A percentile compares a stretch with the other conserved stretches of the same genome.
phyloP scores from a whole-genome alignment of 2,113 vertebrate genomes.

The Castor canadensis region DNA sequence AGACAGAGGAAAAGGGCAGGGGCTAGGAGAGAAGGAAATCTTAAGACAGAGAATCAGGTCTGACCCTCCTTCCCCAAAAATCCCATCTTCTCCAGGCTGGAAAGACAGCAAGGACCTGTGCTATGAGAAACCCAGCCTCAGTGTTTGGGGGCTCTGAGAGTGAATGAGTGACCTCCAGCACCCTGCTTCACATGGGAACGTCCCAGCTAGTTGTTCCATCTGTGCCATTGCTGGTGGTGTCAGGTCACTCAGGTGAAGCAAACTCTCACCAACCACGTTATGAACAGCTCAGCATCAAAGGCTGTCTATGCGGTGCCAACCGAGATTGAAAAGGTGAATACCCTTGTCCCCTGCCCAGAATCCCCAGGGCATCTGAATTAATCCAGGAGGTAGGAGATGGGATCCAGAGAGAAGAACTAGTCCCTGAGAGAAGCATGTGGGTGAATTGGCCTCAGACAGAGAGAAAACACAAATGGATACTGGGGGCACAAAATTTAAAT shows the following conservation, averaged over 20 bases:
- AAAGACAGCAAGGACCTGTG: neutral
- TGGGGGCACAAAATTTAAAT: neutral
- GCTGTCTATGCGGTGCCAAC: accelerated
- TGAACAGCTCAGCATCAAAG: neutral
- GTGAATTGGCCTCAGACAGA: neutral
- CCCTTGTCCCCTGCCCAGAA: neutral
- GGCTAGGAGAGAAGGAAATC: neutral
- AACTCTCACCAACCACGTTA: neutral
- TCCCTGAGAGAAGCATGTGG: neutral
- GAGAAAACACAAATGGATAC: neutral
- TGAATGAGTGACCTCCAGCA: neutral
- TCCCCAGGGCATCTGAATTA: neutral
- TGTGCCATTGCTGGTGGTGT: neutral
- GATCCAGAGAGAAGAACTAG: neutral
- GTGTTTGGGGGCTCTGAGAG: neutral
- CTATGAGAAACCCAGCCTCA: neutral
- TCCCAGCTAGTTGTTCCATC: neutral
- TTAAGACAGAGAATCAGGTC: neutral
- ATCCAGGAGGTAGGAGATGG: neutral
- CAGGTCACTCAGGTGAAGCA: neutral
- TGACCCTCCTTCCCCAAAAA: neutral
- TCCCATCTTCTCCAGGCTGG: neutral
- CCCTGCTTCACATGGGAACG: neutral
- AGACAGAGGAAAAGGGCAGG: neutral
- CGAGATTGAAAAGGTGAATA: neutral